A percentile compares a stretch with the other conserved stretches of the same genome.
These are phyloP conservation scores for Lumbricus terrestris DNA, from an alignment of 2,888 invertebrate genomes.

Conservation along the genomic window DNA sequence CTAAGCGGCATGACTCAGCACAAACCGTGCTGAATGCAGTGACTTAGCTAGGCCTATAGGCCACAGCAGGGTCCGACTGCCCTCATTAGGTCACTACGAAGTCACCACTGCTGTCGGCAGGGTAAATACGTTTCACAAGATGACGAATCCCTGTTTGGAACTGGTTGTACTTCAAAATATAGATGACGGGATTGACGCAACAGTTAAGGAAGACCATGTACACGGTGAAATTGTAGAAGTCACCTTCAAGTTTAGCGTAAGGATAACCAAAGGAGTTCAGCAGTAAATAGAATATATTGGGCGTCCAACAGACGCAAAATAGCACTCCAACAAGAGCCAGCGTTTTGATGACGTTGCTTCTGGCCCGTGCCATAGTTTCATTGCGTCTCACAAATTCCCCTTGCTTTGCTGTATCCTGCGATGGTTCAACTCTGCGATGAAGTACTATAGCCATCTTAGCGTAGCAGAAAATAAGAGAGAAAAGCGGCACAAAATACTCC, in stretches of 20 bases:
- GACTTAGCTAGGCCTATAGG: too few relatives aligned
- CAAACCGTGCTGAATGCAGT: too few relatives aligned
- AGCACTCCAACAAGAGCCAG: slow-evolving; percentile 4
- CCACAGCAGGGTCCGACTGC: too few relatives aligned
- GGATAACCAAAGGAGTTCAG: background rate
- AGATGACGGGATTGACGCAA: slow-evolving; percentile 36
- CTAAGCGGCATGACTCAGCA: too few relatives aligned
- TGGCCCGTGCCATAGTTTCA: slow-evolving; percentile 8
- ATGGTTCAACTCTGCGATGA: slow-evolving; percentile 14
- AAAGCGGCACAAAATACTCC: slow-evolving; percentile 30
- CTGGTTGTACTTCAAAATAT: slow-evolving; percentile 34
- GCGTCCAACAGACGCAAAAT: background rate
- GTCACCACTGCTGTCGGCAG: too few relatives aligned
- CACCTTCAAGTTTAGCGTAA: slow-evolving; percentile 10
- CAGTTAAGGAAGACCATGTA: slow-evolving; percentile 32
- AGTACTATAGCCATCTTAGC: slow-evolving; percentile 23
- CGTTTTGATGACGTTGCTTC: slow-evolving; percentile 17
- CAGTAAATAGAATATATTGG: background rate
- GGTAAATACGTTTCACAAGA: background rate
- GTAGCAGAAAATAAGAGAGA: slow-evolving; percentile 22
- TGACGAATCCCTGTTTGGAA: slow-evolving; percentile 32
- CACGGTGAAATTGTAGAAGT: slow-evolving; percentile 30
- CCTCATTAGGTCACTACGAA: too few relatives aligned
- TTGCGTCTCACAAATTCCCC: slow-evolving; percentile 6
- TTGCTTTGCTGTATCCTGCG: background rate